These are phyloP conservation scores for Baccha elongata DNA, from an alignment of 2,888 invertebrate genomes.

Conservation along the genomic window DNA sequence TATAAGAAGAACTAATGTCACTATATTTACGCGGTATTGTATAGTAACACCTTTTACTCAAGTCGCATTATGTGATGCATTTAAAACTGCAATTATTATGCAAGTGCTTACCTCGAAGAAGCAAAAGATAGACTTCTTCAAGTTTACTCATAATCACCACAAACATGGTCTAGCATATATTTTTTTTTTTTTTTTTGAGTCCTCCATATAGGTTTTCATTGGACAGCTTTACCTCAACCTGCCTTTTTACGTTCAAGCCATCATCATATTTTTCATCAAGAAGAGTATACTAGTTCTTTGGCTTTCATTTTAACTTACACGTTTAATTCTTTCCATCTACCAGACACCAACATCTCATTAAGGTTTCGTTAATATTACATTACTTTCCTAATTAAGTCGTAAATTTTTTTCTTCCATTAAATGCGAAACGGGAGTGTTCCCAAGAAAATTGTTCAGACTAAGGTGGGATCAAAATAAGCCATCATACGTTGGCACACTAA, in stretches of 20 bases:
- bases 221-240: slow-evolving; percentile 15
- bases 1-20: slow-evolving; percentile 11
- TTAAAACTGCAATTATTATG: slow-evolving; percentile 55
- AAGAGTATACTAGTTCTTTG: slow-evolving; percentile 45
- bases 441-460: slow-evolving; percentile 42
- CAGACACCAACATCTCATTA: slow-evolving; percentile 57
- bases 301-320: background rate
- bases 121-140: slow-evolving; percentile 1
- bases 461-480: slow-evolving; percentile 4
- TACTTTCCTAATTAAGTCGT: slow-evolving; percentile 71
- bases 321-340: slow-evolving; percentile 22
- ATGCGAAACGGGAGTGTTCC: slow-evolving; percentile 71
- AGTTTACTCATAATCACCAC: slow-evolving; percentile 41
- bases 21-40: slow-evolving; percentile 11
- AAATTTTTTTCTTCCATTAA: slow-evolving; percentile 55
- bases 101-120: slow-evolving; percentile 24
- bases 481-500: slow-evolving; percentile 54
- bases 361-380: slow-evolving; percentile 67
- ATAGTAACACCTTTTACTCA: slow-evolving; percentile 34
- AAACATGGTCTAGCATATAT: background rate
- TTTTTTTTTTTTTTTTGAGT: background rate
- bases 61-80: slow-evolving; percentile 40
- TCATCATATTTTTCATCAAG: background rate
- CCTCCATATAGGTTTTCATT: slow-evolving; percentile 16
- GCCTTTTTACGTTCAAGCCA: slow-evolving; percentile 9